These are phyloP conservation scores for Hybognathus amarus DNA, from an alignment of 2,797 vertebrate genomes.

Conservation along the genomic window DNA sequence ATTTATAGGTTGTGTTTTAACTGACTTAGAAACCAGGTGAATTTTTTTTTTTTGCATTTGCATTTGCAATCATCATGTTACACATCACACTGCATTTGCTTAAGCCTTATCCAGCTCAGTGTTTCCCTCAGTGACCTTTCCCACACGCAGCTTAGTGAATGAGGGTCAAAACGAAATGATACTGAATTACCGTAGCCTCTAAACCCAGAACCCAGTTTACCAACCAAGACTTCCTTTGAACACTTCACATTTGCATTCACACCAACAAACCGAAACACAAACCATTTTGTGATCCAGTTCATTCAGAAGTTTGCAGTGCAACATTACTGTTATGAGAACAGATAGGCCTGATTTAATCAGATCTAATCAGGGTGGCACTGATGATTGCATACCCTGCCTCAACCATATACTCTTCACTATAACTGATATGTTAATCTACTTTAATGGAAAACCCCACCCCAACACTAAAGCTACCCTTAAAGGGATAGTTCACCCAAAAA, in stretches of 20 bases:
- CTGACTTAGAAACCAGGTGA: neutral
- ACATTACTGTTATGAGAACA: neutral
- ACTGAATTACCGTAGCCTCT: neutral
- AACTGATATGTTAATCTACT: neutral
- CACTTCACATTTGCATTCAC: neutral
- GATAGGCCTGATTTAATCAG: no score
- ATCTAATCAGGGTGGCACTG: no score
- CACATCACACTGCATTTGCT: neutral
- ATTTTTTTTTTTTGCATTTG: neutral
- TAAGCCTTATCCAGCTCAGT: conserved; percentile 25
- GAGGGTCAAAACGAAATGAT: neutral
- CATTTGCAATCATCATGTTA: neutral
- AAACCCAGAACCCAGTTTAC: neutral
- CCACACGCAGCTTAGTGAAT: conserved; percentile 6
- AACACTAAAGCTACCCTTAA: no score
- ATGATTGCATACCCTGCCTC: no score
- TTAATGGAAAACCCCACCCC: neutral
- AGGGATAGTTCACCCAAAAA: no score
- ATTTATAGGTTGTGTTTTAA: neutral
- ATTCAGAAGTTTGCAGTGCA: neutral
- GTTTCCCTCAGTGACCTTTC: conserved; percentile 19
- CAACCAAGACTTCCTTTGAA: neutral
- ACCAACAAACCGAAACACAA: neutral
- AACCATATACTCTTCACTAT: neutral
- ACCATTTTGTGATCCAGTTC: neutral